Base-by-base conservation (phyloP, 2,113 vertebrate genomes). In the Rhagologus leucostigma region DNA sequence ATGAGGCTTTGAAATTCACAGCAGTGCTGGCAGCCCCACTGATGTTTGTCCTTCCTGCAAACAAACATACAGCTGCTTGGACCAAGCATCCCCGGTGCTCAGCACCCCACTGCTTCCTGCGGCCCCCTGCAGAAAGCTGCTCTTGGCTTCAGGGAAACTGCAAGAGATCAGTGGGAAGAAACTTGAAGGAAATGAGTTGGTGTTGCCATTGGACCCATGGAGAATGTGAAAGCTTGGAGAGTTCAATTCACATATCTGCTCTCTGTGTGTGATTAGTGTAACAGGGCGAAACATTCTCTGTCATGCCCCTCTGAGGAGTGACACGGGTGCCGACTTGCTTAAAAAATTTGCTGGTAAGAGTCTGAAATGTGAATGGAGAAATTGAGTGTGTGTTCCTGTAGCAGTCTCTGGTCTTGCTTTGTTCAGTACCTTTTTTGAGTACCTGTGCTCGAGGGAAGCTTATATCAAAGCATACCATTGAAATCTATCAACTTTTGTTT, bases 1-100 rank as follows among this genome's bases (percentile, higher is more conserved):
- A 4, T 33, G 93, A 96, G 93, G 62, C 90, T 97, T 97, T 97
- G 96, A 97, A 96, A 96, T 77, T 90, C 91, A 30, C 93, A 95
- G 96, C 81, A 80, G 91, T 79, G 73, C 94, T 73, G 68, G 73
- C 84, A 93, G 87, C 92, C 96, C 94, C 1, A 41, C 95, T 96
- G 96, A 79, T 68, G 89, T 95, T 97, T 96, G 87, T 97, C 90
- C 94, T 94, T 90, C 78, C 79, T 88, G 90, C 95, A 90, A 41
- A 74, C 89, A 87, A 56, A 62, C 89, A 87, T 86, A 46, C 94
- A 93, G 95, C 96, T 97, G 96, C 95, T 84, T 39, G 84, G 44
- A 74, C 65, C 11, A 2, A 87, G 60, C 82, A 78, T 90, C 92
- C 63, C 49, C 2, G 17, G 46, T 56, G 96, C 55, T 78, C 84